Conservation (phyloP, 1,140 invertebrate species). For the Drosophila gunungcola region DNA sequence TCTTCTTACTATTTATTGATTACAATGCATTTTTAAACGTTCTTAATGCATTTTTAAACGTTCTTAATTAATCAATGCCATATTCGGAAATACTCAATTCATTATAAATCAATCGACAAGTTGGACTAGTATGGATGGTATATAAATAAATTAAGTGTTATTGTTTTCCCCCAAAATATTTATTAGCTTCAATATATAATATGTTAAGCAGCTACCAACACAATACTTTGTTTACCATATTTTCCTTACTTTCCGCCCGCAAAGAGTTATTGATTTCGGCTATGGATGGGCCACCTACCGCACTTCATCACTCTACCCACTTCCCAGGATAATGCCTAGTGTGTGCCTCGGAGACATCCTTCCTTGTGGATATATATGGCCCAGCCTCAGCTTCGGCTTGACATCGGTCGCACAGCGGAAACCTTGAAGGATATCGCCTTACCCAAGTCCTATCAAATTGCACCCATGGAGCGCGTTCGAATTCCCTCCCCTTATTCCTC, state of each 20-base stretch:
- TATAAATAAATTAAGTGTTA: neutral
- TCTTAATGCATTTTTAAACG: no score
- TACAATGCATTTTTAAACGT: no score
- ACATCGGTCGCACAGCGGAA: slow-evolving; percentile 68
- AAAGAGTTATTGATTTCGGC: slow-evolving; percentile 41
- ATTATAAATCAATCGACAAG: no score
- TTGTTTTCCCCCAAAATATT: neutral
- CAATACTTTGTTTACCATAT: slow-evolving; percentile 19
- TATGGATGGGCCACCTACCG: slow-evolving; percentile 19
- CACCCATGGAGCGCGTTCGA: slow-evolving; percentile 56
- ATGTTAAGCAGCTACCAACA: neutral
- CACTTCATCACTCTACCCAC: slow-evolving; percentile 7
- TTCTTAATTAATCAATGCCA: no score
- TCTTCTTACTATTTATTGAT: no score
- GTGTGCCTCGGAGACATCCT: slow-evolving; percentile 31
- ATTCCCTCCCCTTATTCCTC: slow-evolving; percentile 2
- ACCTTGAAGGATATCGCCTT: slow-evolving; percentile 78
- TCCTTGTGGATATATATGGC: slow-evolving; percentile 9
- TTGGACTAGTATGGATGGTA: no score
- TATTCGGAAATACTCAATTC: no score
- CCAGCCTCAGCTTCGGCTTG: slow-evolving; percentile 18
- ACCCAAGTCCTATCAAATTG: slow-evolving; percentile 65
- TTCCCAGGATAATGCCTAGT: slow-evolving; percentile 36
- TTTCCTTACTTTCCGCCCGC: slow-evolving; percentile 1
- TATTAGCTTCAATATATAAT: neutral